These are phyloP conservation scores for Hydroisotoma schaefferi DNA, from an alignment of 2,888 invertebrate species.

Conservation along the genomic window DNA sequence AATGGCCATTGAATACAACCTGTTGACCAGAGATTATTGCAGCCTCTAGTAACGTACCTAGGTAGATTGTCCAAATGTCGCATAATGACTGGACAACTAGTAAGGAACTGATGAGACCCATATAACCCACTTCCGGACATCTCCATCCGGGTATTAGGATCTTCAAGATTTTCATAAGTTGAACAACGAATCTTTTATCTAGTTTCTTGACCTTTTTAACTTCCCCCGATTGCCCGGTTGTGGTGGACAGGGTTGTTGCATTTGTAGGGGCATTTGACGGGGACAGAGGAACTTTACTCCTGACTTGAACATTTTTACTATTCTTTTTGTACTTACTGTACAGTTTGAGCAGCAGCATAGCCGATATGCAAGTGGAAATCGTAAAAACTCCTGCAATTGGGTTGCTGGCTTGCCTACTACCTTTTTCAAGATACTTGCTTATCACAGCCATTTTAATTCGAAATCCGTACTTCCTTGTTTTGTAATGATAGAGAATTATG, in stretches of 20 bases:
- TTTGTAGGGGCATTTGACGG: too few species aligned
- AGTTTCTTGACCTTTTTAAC: constrained; percentile 8
- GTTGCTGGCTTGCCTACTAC: not conserved
- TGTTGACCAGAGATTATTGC: constrained; percentile 41
- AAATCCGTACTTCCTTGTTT: too few species aligned
- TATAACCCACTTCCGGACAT: constrained; percentile 70
- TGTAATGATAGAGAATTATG: too few species aligned
- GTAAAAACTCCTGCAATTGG: constrained; percentile 10
- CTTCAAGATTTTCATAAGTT: constrained; percentile 53
- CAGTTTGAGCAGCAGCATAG: constrained; percentile 14
- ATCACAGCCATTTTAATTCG: constrained; percentile 12
- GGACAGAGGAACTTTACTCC: too few species aligned
- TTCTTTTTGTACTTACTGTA: constrained; percentile 20
- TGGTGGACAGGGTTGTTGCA: too few species aligned
- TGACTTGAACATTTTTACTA: not conserved
- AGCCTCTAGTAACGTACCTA: constrained; percentile 90
- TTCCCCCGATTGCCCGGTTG: too few species aligned
- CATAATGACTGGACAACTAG: constrained; percentile 86
- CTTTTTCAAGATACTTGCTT: constrained; percentile 17
- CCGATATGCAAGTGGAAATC: constrained; percentile 12
- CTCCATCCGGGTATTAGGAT: constrained; percentile 77
- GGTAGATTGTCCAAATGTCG: constrained; percentile 96
- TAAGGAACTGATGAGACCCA: constrained; percentile 71
- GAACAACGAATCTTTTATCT: constrained; percentile 23
- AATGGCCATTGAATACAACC: constrained; percentile 33